phyloP scores from a whole-genome alignment of 2,113 vertebrate species.

The Machaerirhynchus nigripectus region DNA sequence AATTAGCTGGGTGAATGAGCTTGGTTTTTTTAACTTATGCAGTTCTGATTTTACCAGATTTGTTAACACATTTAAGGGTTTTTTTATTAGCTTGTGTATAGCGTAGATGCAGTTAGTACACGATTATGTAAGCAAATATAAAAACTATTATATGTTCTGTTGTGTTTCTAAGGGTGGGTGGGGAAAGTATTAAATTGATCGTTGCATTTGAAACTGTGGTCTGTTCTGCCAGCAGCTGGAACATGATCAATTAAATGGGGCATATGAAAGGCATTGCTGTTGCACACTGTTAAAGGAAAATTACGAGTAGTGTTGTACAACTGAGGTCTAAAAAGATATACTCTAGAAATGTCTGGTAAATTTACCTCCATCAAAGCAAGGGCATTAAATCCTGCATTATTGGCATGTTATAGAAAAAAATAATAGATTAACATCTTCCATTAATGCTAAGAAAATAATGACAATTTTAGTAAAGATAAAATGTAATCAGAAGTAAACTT shows the following conservation, averaged over 20 bases:
- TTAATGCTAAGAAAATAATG: not conserved
- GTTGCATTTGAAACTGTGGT: not conserved
- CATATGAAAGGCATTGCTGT: not conserved
- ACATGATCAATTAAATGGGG: slow-evolving; percentile 5
- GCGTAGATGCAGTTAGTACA: not conserved
- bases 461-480: not conserved
- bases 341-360: not conserved
- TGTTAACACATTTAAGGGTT: not conserved
- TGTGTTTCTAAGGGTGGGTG: not conserved
- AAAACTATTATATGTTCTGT: not conserved
- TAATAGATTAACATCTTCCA: not conserved
- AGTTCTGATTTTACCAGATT: not conserved
- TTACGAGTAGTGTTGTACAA: not conserved
- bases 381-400: not conserved
- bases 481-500: not conserved
- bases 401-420: not conserved
- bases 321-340: not conserved
- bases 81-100: not conserved
- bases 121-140: not conserved
- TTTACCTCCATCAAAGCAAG: not conserved
- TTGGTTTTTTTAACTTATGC: not conserved
- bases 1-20: not conserved
- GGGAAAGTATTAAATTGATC: not conserved
- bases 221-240: slow-evolving; percentile 33
- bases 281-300: not conserved